These are phyloP conservation scores for Dissostichus mawsoni DNA, from an alignment of 2,113 vertebrate genomes.

Conservation along the genomic window DNA sequence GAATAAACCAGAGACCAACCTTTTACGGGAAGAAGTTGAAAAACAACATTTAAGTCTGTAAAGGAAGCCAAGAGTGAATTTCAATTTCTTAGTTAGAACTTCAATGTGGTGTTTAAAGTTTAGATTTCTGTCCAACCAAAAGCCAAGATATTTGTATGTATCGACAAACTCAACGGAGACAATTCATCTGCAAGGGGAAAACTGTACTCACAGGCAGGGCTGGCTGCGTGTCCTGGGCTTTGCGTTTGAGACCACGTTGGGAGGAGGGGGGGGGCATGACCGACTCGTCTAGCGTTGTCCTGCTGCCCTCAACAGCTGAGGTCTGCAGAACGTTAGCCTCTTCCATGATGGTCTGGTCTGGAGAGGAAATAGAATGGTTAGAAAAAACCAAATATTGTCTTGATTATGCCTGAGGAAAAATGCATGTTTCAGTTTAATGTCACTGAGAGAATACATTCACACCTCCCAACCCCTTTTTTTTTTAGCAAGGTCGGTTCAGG, in stretches of 20 bases:
- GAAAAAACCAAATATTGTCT: background rate
- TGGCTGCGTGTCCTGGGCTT: constrained; percentile 91
- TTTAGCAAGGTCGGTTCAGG: no score
- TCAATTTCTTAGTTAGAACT: no score
- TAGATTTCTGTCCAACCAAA: no score
- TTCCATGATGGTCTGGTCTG: constrained; percentile 95
- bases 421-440: background rate
- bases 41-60: no score
- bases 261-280: constrained; percentile 93
- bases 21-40: no score
- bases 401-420: background rate
- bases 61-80: no score
- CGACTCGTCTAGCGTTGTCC: constrained; percentile 91
- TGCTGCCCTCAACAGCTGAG: constrained; percentile 92
- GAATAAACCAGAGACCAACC: no score
- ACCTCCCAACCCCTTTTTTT: background rate
- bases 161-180: no score
- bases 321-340: constrained; percentile 93
- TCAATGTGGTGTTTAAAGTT: no score
- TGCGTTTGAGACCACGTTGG: constrained; percentile 91
- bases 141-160: no score
- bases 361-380: background rate
- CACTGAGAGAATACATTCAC: background rate
- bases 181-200: background rate
- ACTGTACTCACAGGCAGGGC: constrained; percentile 88